Percentiles rank a stretch among this genome's conserved stretches.
Conservation (phyloP, 2,113 vertebrate species). For the Hypocryptadius cinnamomeus region DNA sequence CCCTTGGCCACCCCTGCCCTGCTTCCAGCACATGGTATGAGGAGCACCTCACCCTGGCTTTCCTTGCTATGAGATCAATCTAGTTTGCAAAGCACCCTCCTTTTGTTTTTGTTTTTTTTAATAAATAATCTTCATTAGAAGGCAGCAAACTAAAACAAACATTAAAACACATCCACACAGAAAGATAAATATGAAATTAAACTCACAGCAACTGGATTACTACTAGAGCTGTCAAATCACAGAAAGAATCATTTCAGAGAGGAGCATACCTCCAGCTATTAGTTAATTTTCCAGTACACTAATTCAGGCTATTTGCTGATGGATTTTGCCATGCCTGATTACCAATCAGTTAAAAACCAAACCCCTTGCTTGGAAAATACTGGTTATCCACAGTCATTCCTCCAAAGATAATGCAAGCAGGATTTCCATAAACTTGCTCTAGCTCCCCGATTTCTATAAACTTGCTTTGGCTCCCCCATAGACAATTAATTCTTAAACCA, state of each 20-base stretch:
- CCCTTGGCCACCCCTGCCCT: accelerated
- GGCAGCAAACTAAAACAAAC: not conserved
- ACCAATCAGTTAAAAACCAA: not conserved
- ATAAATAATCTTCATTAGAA: not conserved
- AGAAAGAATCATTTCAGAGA: not conserved
- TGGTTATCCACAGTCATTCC: not conserved
- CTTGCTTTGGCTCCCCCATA: not conserved
- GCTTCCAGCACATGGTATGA: not conserved
- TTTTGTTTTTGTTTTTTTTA: too few relatives aligned
- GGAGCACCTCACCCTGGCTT: not conserved
- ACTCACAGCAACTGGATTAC: not conserved
- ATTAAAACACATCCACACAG: not conserved
- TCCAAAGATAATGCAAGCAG: not conserved
- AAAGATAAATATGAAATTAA: not conserved
- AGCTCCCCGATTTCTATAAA: not conserved
- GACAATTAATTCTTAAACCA: slow-evolving; percentile 8
- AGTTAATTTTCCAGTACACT: slow-evolving; percentile 17
- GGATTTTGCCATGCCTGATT: slow-evolving; percentile 12
- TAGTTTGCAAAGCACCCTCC: not conserved
- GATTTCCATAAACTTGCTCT: not conserved
- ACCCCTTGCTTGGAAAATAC: not conserved
- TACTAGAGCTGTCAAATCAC: not conserved
- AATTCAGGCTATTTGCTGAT: not conserved
- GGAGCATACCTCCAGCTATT: not conserved
- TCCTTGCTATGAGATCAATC: not conserved